phyloP scores from a whole-genome alignment of 2,113 vertebrate species.

The Equus przewalskii region DNA sequence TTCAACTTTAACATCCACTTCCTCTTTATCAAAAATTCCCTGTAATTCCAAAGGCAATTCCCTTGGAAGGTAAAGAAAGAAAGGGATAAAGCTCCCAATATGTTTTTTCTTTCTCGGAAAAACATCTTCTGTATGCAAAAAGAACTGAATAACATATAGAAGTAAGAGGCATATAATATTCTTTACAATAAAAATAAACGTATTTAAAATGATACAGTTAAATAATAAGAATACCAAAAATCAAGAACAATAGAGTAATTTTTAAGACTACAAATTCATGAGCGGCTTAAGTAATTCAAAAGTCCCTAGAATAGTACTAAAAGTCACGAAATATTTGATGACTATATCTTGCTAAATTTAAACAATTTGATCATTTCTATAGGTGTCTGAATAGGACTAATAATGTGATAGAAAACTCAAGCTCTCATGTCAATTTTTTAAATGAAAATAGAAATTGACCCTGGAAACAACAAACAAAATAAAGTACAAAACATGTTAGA shows the following conservation, averaged over 20 bases:
- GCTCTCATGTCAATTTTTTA: constrained; percentile 39
- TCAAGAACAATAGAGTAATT: not conserved
- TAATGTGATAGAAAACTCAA: constrained; percentile 12
- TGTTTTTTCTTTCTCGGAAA: constrained; percentile 53
- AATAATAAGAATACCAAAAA: not conserved
- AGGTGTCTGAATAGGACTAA: not conserved
- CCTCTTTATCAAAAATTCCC: constrained; percentile 93
- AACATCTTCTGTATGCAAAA: not conserved
- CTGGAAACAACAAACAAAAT: not conserved
- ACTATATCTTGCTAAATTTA: not conserved
- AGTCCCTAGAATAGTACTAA: not conserved
- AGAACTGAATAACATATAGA: not conserved
- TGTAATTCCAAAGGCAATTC: constrained; percentile 94
- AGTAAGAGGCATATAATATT: not conserved
- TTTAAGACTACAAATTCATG: not conserved
- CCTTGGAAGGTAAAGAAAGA: constrained; percentile 85
- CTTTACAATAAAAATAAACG: not conserved
- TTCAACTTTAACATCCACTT: constrained; percentile 95
- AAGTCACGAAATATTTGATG: not conserved
- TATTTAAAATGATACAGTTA: constrained; percentile 9
- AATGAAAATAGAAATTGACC: constrained; percentile 48
- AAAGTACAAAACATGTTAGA: not conserved
- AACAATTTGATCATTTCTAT: not conserved
- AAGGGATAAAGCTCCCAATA: not conserved
- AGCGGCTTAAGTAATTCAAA: not conserved